Evolutionary conservation across 2,797 vertebrate species (phyloP).

Genomic region (Sebastes trivittatus): DNA sequence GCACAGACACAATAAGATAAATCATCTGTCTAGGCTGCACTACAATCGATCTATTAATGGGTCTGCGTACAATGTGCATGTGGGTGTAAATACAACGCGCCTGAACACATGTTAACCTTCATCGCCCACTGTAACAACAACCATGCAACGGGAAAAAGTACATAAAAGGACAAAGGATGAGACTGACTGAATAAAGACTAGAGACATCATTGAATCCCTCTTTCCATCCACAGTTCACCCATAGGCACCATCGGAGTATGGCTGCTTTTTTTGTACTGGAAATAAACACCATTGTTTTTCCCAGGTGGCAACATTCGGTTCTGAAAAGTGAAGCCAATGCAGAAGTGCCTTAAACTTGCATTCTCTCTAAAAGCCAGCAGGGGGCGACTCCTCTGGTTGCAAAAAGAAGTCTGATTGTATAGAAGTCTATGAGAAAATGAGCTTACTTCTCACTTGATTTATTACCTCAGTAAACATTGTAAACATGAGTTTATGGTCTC

Average conservation of each 20-base stretch:
- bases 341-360: no score
- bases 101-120: conserved; percentile 27
- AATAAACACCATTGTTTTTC: conserved; percentile 10
- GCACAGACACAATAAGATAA: conserved; percentile 34
- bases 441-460: rapidly evolving
- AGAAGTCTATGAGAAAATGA: no score
- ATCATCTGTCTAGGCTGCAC: conserved; percentile 46
- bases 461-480: no score
- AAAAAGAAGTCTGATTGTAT: no score
- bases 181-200: conserved; percentile 20
- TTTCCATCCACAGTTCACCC: conserved; percentile 4
- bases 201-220: neutral
- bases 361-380: no score
- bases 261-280: conserved; percentile 1
- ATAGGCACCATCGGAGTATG: neutral
- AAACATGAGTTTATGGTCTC: no score
- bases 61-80: neutral
- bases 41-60: conserved; percentile 34
- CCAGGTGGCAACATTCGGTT: no score
- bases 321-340: no score
- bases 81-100: conserved; percentile 25
- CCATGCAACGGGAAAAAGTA: neutral
- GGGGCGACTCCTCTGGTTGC: no score
- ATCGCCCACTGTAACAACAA: conserved; percentile 14
- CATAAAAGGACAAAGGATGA: conserved; percentile 1